phyloP scores from a whole-genome alignment of 1,140 invertebrate species.

The Chrysopa pallens region DNA sequence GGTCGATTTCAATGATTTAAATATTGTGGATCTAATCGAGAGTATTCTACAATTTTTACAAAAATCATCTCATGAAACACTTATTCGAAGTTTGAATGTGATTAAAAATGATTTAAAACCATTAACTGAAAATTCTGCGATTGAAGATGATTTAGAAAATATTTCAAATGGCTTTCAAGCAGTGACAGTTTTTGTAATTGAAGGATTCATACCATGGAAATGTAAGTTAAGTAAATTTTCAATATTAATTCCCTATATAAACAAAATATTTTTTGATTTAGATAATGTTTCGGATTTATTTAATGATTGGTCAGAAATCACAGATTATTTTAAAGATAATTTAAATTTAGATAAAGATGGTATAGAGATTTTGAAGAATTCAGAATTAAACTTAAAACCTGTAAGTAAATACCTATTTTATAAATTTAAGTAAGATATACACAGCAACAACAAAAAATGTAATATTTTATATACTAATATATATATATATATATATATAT shows the following conservation, averaged over 20 bases:
- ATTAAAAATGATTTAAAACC: too few relatives aligned
- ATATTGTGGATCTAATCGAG: too few relatives aligned
- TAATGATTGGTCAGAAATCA: conserved; percentile 20
- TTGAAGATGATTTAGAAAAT: neutral
- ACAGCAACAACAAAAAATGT: too few relatives aligned
- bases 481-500: too few relatives aligned
- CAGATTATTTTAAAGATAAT: conserved; percentile 16
- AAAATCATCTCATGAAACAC: too few relatives aligned
- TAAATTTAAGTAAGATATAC: too few relatives aligned
- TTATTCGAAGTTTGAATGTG: too few relatives aligned
- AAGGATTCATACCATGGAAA: neutral
- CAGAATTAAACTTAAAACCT: conserved; percentile 18
- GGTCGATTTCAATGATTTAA: too few relatives aligned
- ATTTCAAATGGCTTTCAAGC: neutral
- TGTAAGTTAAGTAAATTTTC: neutral
- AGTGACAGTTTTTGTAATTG: neutral
- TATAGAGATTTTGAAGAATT: conserved; percentile 14
- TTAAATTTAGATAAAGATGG: conserved; percentile 14
- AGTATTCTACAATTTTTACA: too few relatives aligned
- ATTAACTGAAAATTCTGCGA: too few relatives aligned
- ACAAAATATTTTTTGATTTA: neutral
- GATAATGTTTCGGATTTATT: conserved; percentile 13
- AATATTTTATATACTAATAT: too few relatives aligned
- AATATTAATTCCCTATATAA: neutral
- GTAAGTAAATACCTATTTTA: conserved; percentile 6